phyloP scores from a whole-genome alignment of 2,113 vertebrate genomes.

The Puma concolor region DNA sequence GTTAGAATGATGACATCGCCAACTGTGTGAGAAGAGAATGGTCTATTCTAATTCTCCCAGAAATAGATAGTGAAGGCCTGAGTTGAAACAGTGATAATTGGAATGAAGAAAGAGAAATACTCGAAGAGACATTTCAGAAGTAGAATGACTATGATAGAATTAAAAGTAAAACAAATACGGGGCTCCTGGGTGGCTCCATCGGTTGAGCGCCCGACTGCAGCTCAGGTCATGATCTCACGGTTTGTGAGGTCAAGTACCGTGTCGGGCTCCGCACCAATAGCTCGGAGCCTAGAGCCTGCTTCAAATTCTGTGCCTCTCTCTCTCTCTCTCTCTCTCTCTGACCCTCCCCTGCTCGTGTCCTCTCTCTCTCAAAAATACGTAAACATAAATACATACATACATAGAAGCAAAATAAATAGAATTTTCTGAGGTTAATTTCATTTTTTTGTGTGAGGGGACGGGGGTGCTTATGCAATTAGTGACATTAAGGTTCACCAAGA shows the following conservation, averaged over 20 bases:
- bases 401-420: background rate
- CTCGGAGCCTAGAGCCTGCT: too few species aligned
- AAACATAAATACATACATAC: too few species aligned
- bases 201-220: too few species aligned
- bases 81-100: background rate
- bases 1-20: background rate
- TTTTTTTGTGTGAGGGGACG: background rate
- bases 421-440: background rate
- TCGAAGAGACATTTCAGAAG: background rate
- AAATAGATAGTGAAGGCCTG: background rate
- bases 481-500: background rate
- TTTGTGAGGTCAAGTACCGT: too few species aligned
- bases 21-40: background rate
- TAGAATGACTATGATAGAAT: background rate
- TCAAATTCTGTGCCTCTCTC: too few species aligned
- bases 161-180: background rate
- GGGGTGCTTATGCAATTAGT: background rate
- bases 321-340: too few species aligned
- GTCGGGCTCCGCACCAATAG: too few species aligned
- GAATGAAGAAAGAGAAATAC: background rate
- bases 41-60: background rate
- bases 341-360: too few species aligned
- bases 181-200: too few species aligned
- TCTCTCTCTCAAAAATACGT: too few species aligned
- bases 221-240: too few species aligned